Percentiles rank a stretch among this genome's conserved stretches.
Evolutionary conservation across 2,797 vertebrate genomes (phyloP).

Genomic region (Hyperoplus immaculatus): DNA sequence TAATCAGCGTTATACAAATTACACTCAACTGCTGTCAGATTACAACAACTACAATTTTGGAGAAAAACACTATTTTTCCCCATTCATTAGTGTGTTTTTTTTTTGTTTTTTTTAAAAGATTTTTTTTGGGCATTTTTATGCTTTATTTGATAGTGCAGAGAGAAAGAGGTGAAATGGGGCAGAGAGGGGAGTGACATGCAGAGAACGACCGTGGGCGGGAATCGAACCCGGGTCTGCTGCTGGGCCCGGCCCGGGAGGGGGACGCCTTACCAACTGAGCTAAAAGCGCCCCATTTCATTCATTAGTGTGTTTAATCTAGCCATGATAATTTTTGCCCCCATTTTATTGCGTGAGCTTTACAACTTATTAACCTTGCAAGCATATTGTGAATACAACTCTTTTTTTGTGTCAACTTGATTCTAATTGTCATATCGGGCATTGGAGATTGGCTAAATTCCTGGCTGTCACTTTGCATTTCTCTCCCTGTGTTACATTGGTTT

Average conservation of each 20-base stretch:
- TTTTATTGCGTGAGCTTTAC: not conserved
- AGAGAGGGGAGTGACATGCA: too few species aligned
- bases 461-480: not conserved
- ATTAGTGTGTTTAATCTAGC: not conserved
- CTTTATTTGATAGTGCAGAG: too few species aligned
- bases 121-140: too few species aligned
- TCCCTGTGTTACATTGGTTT: not conserved
- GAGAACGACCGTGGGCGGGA: too few species aligned
- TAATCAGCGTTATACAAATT: conserved; percentile 6
- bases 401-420: not conserved
- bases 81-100: not conserved
- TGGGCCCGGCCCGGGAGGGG: too few species aligned
- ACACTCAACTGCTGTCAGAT: conserved; percentile 9
- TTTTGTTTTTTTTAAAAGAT: too few species aligned
- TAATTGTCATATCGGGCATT: not conserved
- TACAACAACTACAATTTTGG: not conserved
- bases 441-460: conserved; percentile 15
- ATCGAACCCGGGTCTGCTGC: too few species aligned
- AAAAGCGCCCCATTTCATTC: too few species aligned
- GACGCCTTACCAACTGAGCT: too few species aligned
- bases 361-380: not conserved
- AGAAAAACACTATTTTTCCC: not conserved
- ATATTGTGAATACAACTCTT: not conserved
- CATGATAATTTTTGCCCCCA: not conserved
- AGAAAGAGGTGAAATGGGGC: too few species aligned